Conservation (phyloP, 92 coral and sea anemone genomes). For the Diadumene lineata region DNA sequence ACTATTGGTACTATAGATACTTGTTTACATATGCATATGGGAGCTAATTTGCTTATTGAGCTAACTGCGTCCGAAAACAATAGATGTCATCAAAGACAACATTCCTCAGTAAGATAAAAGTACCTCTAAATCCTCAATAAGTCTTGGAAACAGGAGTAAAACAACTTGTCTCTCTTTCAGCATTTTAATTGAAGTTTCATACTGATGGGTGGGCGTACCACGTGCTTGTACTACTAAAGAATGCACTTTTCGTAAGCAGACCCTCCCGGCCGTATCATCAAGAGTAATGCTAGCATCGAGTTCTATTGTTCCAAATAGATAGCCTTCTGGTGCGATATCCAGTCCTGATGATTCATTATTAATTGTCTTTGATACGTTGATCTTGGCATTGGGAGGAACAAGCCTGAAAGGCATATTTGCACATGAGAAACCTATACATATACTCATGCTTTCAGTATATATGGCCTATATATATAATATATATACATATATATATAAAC, state of each 20-base stretch:
- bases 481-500: no score
- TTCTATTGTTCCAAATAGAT: slow-evolving; percentile 57
- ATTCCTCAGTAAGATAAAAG: no score
- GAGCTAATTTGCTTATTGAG: no score
- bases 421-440: no score
- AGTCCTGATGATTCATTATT: slow-evolving; percentile 16
- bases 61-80: no score
- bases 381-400: slow-evolving; percentile 16
- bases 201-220: slow-evolving; percentile 29
- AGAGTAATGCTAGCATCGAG: slow-evolving; percentile 61
- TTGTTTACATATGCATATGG: no score
- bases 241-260: slow-evolving; percentile 64
- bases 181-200: slow-evolving; percentile 61
- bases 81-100: no score
- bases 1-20: no score
- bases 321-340: slow-evolving; percentile 27
- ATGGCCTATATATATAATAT: no score
- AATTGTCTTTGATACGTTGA: slow-evolving; percentile 37
- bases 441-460: no score
- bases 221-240: slow-evolving; percentile 53
- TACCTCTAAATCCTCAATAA: slow-evolving; percentile 52
- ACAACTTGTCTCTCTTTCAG: slow-evolving; percentile 61
- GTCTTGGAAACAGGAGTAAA: slow-evolving; percentile 44
- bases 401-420: slow-evolving; percentile 17
- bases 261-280: slow-evolving; percentile 74